Conservation (phyloP, 2,797 vertebrate species). For the Buceros bicornis region DNA sequence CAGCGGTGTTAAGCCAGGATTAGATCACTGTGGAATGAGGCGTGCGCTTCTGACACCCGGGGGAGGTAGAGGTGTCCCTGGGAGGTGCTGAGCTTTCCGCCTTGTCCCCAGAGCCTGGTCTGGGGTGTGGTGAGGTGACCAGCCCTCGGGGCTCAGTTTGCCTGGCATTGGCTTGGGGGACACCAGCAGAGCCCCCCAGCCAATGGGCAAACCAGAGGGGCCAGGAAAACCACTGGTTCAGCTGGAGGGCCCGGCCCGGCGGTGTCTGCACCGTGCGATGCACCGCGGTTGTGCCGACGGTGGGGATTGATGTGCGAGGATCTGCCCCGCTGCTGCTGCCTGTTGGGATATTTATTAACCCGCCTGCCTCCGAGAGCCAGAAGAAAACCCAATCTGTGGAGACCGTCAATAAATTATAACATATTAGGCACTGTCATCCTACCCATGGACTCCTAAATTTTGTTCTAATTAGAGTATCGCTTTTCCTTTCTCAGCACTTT, state of each 20-base stretch:
- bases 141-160: neutral
- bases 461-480: constrained; percentile 59
- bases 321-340: neutral
- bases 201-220: neutral
- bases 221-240: neutral
- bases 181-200: accelerated
- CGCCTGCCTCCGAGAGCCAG: neutral
- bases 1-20: neutral
- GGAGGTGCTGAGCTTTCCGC: neutral
- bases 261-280: accelerated
- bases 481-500: constrained; percentile 73
- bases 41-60: accelerated
- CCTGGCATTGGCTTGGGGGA: neutral
- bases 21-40: neutral
- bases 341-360: neutral
- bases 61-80: neutral
- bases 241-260: accelerated
- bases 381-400: neutral
- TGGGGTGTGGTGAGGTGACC: neutral
- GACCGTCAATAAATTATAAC: constrained; percentile 43
- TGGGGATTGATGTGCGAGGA: accelerated
- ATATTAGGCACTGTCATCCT: constrained; percentile 56
- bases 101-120: neutral
- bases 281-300: neutral
- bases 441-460: constrained; percentile 53